A percentile compares a stretch with the other conserved stretches of the same genome.
phyloP scores from a whole-genome alignment of 2,113 vertebrate genomes.

The Salminus brasiliensis region DNA sequence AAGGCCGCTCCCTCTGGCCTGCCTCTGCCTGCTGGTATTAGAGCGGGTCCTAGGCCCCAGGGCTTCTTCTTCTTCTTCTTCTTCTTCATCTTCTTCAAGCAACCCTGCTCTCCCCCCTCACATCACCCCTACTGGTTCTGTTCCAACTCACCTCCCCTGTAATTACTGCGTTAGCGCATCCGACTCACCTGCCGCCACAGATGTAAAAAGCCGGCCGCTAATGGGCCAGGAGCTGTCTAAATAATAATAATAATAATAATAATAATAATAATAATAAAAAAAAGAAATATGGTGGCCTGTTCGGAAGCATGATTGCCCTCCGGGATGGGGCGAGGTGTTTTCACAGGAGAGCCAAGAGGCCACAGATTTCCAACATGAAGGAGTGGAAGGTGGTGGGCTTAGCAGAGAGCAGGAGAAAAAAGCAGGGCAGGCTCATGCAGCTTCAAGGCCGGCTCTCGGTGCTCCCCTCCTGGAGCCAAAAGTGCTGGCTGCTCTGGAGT shows the following conservation, averaged over 20 bases:
- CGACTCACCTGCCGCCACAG: constrained; percentile 62
- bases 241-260: background rate
- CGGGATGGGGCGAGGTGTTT: constrained; percentile 4
- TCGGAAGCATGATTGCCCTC: constrained; percentile 16
- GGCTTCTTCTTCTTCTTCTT: background rate
- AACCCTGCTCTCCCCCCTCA: no score
- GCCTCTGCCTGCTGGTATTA: constrained; percentile 18
- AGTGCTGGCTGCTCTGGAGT: background rate
- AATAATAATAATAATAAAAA: constrained; percentile 11
- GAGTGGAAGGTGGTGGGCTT: background rate
- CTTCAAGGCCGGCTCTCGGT: background rate
- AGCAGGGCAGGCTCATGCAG: background rate
- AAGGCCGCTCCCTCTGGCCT: constrained; percentile 38
- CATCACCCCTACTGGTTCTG: constrained; percentile 37
- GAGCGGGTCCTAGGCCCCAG: constrained; percentile 35
- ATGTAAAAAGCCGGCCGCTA: constrained; percentile 61
- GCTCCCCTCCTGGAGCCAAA: background rate
- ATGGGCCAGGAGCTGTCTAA: constrained; percentile 60
- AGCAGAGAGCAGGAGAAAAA: background rate
- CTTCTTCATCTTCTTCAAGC: constrained; percentile 33
- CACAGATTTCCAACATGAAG: constrained; percentile 2
- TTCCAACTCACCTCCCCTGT: constrained; percentile 58
- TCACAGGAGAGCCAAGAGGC: background rate
- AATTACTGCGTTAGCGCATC: constrained; percentile 67
- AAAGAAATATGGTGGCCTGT: constrained; percentile 1